Conservation (phyloP, 2,888 invertebrate species). For the Tenthredo distinguenda region DNA sequence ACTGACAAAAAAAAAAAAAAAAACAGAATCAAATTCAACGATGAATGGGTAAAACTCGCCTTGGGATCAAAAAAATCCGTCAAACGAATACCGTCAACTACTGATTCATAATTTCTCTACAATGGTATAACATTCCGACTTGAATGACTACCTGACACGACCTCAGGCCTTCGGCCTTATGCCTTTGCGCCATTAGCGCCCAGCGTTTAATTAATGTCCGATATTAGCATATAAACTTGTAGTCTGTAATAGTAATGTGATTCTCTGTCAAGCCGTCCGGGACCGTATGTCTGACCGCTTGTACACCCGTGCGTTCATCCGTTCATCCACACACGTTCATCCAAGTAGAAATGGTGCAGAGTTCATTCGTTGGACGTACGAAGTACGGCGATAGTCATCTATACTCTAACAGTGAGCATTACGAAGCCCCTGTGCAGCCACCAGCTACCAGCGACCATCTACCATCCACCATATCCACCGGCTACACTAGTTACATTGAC, state of each 20-base stretch:
- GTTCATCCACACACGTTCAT: constrained; percentile 7
- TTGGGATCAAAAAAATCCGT: not conserved
- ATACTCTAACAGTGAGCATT: constrained; percentile 68
- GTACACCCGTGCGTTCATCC: not conserved
- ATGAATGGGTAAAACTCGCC: not conserved
- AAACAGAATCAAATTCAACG: not conserved
- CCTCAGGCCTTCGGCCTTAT: constrained; percentile 1
- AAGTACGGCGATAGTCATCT: not conserved
- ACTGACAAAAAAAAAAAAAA: not conserved
- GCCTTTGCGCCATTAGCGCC: constrained; percentile 58
- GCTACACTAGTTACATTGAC: constrained; percentile 72
- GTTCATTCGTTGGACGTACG: constrained; percentile 37
- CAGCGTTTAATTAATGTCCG: constrained; percentile 70
- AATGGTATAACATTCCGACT: not conserved
- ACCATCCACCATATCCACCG: constrained; percentile 60
- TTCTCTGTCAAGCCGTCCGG: constrained; percentile 55
- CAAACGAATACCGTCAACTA: not conserved
- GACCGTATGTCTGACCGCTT: constrained; percentile 11
- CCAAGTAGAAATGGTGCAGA: constrained; percentile 24
- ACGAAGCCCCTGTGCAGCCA: constrained; percentile 71
- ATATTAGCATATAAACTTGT: constrained; percentile 72
- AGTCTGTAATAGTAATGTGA: constrained; percentile 62
- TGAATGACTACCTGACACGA: constrained; percentile 5
- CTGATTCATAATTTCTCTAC: not conserved
- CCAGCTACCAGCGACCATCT: constrained; percentile 60